Base-by-base conservation (phyloP, 1,140 invertebrate genomes). In the Listronotus bonariensis region DNA sequence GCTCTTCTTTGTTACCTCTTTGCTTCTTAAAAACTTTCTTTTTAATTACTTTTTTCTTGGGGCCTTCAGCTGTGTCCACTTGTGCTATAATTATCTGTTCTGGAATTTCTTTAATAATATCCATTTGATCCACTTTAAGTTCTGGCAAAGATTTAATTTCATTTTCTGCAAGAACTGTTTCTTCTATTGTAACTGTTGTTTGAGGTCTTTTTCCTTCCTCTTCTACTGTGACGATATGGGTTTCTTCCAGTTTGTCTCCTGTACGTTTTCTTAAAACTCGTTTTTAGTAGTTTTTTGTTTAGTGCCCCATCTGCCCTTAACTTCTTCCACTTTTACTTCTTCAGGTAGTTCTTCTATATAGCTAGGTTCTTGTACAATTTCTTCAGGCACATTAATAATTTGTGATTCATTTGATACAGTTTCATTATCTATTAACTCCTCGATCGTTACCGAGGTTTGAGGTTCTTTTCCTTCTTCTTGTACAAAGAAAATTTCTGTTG, bases 401-500 rank as follows among this genome's bases (percentile, higher is more conserved):
- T 43, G 7, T 12, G 17, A 3, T 10, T 60, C 64, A 56, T 46
- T 9, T 17, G 52, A 41, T 65, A 64, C 56, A 52, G 72, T 62
- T 53, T 72, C 68, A 56, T 70, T 61, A 12, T 67, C 65, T 26
- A 40, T 43, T 48, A 72, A 60, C 66, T 84, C 80, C 62, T 82
- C 77, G 3, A 81, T 70, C 0, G 80, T 81, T 56, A 81, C 76
- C 9, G 72, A 78, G 5, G 72, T 76, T 38, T 80, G 65, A 14
- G 79, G 76, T 43, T 73, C 65, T 67, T 81, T 76, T 43, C 79
- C 77, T 59, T 81, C 79, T 73, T 82, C 79, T 73, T 82, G 76
- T 49, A 82, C 72, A 20, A 81, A 81, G 12, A 79, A 78, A 55
- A 81, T 80, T 74, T 82, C 79, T 6, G 78, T 81, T 0, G 79